Conservation (phyloP, 2,888 invertebrate genomes). For the Perithous albicinctus region DNA sequence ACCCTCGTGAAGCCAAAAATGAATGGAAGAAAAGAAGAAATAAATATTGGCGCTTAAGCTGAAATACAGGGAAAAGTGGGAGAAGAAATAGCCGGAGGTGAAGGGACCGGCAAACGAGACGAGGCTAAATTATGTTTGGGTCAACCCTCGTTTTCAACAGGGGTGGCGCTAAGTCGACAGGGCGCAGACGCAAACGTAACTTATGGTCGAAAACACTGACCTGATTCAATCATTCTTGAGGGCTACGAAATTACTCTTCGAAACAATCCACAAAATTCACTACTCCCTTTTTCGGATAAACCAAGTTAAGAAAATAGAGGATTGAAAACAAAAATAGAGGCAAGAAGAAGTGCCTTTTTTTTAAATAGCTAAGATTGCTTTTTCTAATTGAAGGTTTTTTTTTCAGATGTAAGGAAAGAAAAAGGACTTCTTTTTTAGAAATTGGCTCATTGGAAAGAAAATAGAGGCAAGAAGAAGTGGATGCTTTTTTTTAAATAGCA, state of each 20-base stretch:
- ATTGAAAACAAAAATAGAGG: too few relatives aligned
- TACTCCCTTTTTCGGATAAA: too few relatives aligned
- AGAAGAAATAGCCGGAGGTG: slow-evolving; percentile 24
- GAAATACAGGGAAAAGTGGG: background rate
- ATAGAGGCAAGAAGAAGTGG: too few relatives aligned
- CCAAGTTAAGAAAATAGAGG: too few relatives aligned
- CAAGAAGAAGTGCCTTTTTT: too few relatives aligned
- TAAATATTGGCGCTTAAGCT: background rate
- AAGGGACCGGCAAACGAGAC: slow-evolving; percentile 38
- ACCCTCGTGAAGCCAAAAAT: slow-evolving; percentile 13
- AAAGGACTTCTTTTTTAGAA: too few relatives aligned
- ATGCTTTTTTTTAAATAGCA: too few relatives aligned
- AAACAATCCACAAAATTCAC: background rate
- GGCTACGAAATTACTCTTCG: background rate
- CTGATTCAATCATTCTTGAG: slow-evolving; percentile 82
- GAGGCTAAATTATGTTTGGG: slow-evolving; percentile 80
- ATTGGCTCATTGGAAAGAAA: too few relatives aligned
- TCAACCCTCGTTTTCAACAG: slow-evolving; percentile 82
- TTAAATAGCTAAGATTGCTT: too few relatives aligned
- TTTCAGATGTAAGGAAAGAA: too few relatives aligned
- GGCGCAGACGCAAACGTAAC: slow-evolving; percentile 81
- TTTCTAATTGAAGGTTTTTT: too few relatives aligned
- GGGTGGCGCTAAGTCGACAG: slow-evolving; percentile 78
- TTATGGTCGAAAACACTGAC: slow-evolving; percentile 84
- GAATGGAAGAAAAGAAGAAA: slow-evolving; percentile 8